A percentile compares a stretch with the other conserved stretches of the same genome.
Evolutionary conservation across 2,888 invertebrate species (phyloP).

Genomic region (Bellardia bayeri): DNA sequence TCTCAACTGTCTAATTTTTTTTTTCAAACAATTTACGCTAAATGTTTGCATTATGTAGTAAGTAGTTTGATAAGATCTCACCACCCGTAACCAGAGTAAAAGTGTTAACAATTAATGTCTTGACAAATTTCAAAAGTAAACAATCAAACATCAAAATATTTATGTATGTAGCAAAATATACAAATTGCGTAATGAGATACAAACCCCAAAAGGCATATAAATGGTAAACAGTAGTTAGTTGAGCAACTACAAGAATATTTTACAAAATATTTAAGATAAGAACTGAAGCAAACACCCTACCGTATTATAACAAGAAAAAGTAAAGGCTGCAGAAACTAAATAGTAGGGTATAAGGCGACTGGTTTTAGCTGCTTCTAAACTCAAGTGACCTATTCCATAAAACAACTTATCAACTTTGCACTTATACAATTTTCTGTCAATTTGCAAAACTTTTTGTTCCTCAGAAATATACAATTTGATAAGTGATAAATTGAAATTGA

Average conservation of each 20-base stretch:
- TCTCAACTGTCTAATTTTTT: neutral
- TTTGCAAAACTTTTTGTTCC: too few relatives aligned
- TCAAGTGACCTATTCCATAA: too few relatives aligned
- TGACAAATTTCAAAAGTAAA: slow-evolving; percentile 54
- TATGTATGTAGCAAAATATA: neutral
- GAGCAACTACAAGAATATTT: slow-evolving; percentile 19
- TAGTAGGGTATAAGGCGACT: neutral
- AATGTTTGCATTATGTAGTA: slow-evolving; percentile 7
- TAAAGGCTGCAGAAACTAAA: neutral
- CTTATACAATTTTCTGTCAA: too few relatives aligned
- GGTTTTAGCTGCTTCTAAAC: too few relatives aligned
- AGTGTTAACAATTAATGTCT: slow-evolving; percentile 60
- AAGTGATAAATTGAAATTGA: too few relatives aligned
- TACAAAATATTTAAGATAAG: slow-evolving; percentile 41
- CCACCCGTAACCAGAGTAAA: slow-evolving; percentile 14
- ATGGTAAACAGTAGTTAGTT: slow-evolving; percentile 49
- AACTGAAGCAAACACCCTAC: slow-evolving; percentile 22
- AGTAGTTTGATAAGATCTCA: slow-evolving; percentile 39
- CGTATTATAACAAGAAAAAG: slow-evolving; percentile 18
- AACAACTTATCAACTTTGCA: too few relatives aligned
- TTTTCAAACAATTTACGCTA: neutral
- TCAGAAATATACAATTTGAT: too few relatives aligned
- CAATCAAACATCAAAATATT: slow-evolving; percentile 35
- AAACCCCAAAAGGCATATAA: slow-evolving; percentile 33
- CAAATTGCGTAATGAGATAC: slow-evolving; percentile 45